Percentiles rank a stretch among this genome's conserved stretches.
Evolutionary conservation across 2,113 vertebrate species (phyloP).

Genomic region (Probosciger aterrimus): DNA sequence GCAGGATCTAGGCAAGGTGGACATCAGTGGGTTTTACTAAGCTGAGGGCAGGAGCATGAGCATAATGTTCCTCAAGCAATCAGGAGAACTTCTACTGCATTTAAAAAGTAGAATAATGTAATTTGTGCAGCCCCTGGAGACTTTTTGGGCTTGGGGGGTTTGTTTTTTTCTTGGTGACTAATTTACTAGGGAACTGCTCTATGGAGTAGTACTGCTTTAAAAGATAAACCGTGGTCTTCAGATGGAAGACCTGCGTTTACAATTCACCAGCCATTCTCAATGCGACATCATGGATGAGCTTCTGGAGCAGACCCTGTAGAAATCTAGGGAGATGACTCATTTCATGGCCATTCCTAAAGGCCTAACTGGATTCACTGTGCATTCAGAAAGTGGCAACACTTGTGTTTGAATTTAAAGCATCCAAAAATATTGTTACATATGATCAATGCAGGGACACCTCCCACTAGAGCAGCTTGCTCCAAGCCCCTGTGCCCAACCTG

Average conservation of each 20-base stretch:
- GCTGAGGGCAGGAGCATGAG: not conserved
- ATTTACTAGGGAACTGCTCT: not conserved
- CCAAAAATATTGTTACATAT: not conserved
- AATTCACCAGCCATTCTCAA: not conserved
- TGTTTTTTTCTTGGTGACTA: not conserved
- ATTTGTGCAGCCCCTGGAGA: not conserved
- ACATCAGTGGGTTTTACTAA: not conserved
- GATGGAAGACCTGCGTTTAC: not conserved
- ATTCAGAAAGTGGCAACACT: too few species aligned
- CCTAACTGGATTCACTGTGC: not conserved
- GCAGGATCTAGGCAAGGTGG: not conserved
- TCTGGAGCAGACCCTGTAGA: not conserved
- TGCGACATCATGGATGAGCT: not conserved
- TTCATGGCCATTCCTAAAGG: not conserved
- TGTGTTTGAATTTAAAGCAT: not conserved
- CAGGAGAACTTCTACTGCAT: not conserved
- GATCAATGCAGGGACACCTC: not conserved
- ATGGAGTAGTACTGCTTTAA: not conserved
- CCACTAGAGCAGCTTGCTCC: not conserved
- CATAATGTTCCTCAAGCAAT: not conserved
- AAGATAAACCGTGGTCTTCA: not conserved
- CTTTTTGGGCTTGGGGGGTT: not conserved
- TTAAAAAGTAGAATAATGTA: accelerated
- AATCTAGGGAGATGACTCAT: not conserved
- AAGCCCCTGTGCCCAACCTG: not conserved